phyloP scores from a whole-genome alignment of 2,113 vertebrate genomes.

The Ariopsis seemanni region DNA sequence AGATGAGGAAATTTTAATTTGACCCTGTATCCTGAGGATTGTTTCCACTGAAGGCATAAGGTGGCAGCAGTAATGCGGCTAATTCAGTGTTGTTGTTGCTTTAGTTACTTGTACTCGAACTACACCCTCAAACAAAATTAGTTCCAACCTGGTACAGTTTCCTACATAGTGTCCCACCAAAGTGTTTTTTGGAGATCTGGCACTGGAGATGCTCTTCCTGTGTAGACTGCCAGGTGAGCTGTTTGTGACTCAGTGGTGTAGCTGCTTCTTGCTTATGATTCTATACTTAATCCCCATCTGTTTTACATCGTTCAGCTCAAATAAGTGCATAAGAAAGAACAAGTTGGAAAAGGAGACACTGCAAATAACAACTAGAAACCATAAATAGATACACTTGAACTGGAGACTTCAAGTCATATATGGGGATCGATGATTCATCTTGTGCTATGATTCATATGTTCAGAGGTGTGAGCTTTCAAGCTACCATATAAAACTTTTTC shows the following conservation, averaged over 20 bases:
- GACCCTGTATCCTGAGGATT: not conserved
- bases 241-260: slow-evolving; percentile 9
- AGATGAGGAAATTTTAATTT: not conserved
- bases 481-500: slow-evolving; percentile 2
- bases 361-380: not conserved
- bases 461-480: slow-evolving; percentile 18
- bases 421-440: not conserved
- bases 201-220: not conserved
- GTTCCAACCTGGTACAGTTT: not conserved
- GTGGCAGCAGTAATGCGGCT: not conserved
- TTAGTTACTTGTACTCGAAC: not conserved
- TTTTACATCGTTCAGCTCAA: not conserved
- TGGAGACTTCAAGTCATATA: not conserved
- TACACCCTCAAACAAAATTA: not conserved
- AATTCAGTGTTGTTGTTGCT: not conserved
- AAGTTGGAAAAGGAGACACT: not conserved
- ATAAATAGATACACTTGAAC: not conserved
- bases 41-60: not conserved
- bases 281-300: slow-evolving; percentile 19
- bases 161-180: not conserved
- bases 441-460: slow-evolving; percentile 17
- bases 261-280: slow-evolving; percentile 20
- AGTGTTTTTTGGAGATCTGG: not conserved
- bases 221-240: not conserved
- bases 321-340: not conserved